Evolutionary conservation across 2,113 vertebrate species (phyloP).

Genomic region (Mixornis gularis): DNA sequence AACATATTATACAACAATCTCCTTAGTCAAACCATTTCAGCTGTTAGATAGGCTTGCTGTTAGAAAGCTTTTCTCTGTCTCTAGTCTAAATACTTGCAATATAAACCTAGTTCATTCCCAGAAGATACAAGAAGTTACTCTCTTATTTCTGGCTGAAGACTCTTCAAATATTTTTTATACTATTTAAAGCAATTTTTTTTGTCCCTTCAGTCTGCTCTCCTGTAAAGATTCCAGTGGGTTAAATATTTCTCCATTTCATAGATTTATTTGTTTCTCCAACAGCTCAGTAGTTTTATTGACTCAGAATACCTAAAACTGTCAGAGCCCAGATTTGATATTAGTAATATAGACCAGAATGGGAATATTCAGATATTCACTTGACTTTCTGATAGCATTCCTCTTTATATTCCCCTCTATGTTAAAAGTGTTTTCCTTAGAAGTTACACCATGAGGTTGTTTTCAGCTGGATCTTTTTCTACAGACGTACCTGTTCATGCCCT

Average conservation of each 20-base stretch:
- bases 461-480: neutral
- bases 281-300: neutral
- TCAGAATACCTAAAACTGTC: neutral
- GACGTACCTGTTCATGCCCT: neutral
- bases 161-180: neutral
- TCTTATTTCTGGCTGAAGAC: neutral
- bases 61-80: neutral
- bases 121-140: neutral
- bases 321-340: neutral
- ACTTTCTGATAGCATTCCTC: neutral
- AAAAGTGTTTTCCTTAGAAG: neutral
- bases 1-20: neutral
- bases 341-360: neutral
- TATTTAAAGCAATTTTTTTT: neutral
- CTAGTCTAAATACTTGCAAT: neutral
- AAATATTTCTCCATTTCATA: neutral
- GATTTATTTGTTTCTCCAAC: neutral
- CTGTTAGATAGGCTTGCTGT: neutral
- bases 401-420: neutral
- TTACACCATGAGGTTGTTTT: neutral
- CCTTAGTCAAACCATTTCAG: neutral
- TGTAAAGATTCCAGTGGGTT: neutral
- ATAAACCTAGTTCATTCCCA: neutral
- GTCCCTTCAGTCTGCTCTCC: neutral
- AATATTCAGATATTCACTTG: neutral